Percentiles rank a stretch among this genome's conserved stretches.
Conservation (phyloP, 2,113 vertebrate species). For the Calyptomena viridis region DNA sequence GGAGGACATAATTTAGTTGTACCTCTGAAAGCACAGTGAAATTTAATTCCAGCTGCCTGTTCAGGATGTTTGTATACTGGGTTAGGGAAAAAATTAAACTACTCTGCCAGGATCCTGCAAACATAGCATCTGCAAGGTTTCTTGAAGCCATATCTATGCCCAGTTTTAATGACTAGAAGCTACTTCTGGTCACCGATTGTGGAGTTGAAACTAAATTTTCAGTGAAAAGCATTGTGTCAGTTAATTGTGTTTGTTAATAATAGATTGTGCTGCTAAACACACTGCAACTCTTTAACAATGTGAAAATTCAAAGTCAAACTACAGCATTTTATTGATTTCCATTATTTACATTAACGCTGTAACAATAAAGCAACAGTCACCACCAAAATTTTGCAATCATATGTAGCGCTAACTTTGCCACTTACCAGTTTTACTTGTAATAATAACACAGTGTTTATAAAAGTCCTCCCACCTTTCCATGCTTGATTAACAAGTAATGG, state of each 20-base stretch:
- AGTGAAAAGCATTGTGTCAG: not conserved
- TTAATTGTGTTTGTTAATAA: not conserved
- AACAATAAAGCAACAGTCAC: not conserved
- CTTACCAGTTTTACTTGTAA: not conserved
- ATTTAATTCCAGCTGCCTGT: not conserved
- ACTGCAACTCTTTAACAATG: not conserved
- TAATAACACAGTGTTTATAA: not conserved
- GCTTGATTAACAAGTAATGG: not conserved
- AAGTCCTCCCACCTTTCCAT: not conserved
- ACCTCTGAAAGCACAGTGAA: not conserved
- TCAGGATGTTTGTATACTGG: not conserved
- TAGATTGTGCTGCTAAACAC: not conserved
- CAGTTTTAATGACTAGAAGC: not conserved
- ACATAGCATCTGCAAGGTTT: not conserved
- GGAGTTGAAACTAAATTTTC: not conserved
- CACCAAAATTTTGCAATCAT: not conserved
- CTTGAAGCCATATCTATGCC: not conserved
- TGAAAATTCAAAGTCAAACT: not conserved
- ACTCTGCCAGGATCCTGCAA: not conserved
- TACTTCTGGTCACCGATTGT: not conserved
- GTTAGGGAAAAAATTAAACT: not conserved
- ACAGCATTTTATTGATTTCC: not conserved
- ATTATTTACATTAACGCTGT: not conserved
- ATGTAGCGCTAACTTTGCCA: not conserved
- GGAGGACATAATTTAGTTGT: not conserved